These are phyloP conservation scores for Drosophila parvula DNA, from an alignment of 1,140 invertebrate species.

Conservation along the genomic window DNA sequence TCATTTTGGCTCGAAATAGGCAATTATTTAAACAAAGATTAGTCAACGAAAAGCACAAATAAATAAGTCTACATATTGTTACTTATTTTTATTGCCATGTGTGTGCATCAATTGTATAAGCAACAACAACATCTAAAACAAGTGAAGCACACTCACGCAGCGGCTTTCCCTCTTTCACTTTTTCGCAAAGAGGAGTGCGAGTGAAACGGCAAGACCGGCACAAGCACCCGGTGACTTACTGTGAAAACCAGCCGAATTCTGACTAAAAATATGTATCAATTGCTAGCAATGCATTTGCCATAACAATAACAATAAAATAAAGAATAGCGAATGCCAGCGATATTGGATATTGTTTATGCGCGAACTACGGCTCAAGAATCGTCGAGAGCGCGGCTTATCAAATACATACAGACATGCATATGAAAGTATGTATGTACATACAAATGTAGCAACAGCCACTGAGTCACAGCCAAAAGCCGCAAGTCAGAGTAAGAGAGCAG, in stretches of 20 bases:
- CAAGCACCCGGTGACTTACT: conserved; percentile 11
- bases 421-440: neutral
- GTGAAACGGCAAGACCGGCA: conserved; percentile 14
- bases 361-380: conserved; percentile 1
- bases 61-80: conserved; percentile 57
- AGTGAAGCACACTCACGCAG: conserved; percentile 1
- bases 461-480: conserved; percentile 36
- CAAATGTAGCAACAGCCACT: conserved; percentile 8
- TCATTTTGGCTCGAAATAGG: conserved; percentile 69
- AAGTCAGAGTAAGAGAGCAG: conserved; percentile 57
- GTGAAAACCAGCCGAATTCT: conserved; percentile 13
- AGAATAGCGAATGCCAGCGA: conserved; percentile 11
- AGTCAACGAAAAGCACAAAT: conserved; percentile 65
- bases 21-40: conserved; percentile 76
- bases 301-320: conserved; percentile 20
- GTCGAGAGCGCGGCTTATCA: conserved; percentile 27
- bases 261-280: conserved; percentile 20
- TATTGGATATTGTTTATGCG: conserved; percentile 26
- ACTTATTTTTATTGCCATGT: conserved; percentile 55
- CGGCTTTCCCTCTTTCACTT: conserved; percentile 28
- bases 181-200: conserved; percentile 22
- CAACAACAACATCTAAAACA: conserved; percentile 13
- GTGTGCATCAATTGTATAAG: conserved; percentile 47
- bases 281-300: conserved; percentile 21
- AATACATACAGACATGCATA: neutral